Evolutionary conservation across 2,888 invertebrate genomes (phyloP).

Genomic region (Ormyrus labotus): DNA sequence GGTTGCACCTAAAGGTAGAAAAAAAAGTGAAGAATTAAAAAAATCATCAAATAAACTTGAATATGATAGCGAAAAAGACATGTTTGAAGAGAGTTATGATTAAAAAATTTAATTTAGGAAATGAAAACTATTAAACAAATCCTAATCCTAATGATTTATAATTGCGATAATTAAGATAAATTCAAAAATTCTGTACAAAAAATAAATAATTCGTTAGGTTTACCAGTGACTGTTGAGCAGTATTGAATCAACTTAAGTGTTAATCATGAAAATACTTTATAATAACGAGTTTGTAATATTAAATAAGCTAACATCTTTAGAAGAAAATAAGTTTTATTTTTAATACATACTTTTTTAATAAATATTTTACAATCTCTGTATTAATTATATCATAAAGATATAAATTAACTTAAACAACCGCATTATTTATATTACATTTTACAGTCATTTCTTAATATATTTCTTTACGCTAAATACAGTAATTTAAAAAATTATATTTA

Average conservation of each 20-base stretch:
- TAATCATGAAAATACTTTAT: slow-evolving; percentile 39
- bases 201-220: slow-evolving; percentile 32
- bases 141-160: neutral
- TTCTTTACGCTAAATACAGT: slow-evolving; percentile 36
- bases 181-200: slow-evolving; percentile 13
- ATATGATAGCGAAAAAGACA: slow-evolving; percentile 65
- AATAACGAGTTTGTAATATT: slow-evolving; percentile 44
- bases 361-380: slow-evolving; percentile 55
- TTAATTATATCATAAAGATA: slow-evolving; percentile 51
- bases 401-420: slow-evolving; percentile 22
- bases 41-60: slow-evolving; percentile 41
- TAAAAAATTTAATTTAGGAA: slow-evolving; percentile 21
- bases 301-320: slow-evolving; percentile 37
- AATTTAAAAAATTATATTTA: slow-evolving; percentile 50
- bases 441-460: slow-evolving; percentile 28
- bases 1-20: slow-evolving; percentile 34
- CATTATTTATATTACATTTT: slow-evolving; percentile 47
- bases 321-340: slow-evolving; percentile 55
- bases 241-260: slow-evolving; percentile 44
- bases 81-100: slow-evolving; percentile 62
- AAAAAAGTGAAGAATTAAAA: slow-evolving; percentile 41
- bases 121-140: slow-evolving; percentile 15
- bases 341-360: slow-evolving; percentile 38
- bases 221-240: slow-evolving; percentile 49
- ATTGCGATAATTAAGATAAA: slow-evolving; percentile 27